Evolutionary conservation across 1,140 invertebrate genomes (phyloP), one percentile per base, ranked within the genome.

Genomic region (Eurosta solidaginis): DNA sequence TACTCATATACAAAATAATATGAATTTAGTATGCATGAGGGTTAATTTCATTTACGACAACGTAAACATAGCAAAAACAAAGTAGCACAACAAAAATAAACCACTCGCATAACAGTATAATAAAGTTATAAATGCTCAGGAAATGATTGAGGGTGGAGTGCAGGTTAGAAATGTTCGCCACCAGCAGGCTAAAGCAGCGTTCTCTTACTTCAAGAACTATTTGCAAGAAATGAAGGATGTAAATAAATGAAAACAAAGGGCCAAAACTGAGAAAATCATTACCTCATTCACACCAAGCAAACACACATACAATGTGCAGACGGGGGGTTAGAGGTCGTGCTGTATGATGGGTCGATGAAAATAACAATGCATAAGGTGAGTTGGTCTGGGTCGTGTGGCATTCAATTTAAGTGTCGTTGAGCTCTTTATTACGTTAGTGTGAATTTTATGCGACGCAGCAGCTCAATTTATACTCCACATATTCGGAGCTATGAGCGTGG

Each of bases 381-480:
- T 63, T 63, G 29, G 29, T 29, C 52, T 54, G 45, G 47, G 75
- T 45, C 75, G 77, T 40, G 68, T 50, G 63, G 77, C 77, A 44
- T 78, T 78, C 77, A 78, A 85, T 85, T 85, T 84, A 83, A 85
- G 83, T 84, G 84, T 85, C 84, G 82, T 83, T 85, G 84, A 85
- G 84, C 84, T 85, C 84, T 85, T 85, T 85, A 85, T 85, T 85
- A 85, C 83, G 84, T 76, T 76, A 76, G 75, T 76, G 75, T 76
- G 75, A 75, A 75, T 75, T 75, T 75, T 75, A 75, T 75, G 44
- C 44, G 74, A 4, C 40, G 14, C 74, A 75, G 42, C 47, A 20
- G 33, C 17, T 40, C 33, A 40, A 68, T 33, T 68, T 33, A 68
- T 40, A 68, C 9, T n/a, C 42, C 44, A 27, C 73, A 42, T 22